Evolutionary conservation across 1,140 invertebrate genomes (phyloP).

Genomic region (Anastrepha obliqua): DNA sequence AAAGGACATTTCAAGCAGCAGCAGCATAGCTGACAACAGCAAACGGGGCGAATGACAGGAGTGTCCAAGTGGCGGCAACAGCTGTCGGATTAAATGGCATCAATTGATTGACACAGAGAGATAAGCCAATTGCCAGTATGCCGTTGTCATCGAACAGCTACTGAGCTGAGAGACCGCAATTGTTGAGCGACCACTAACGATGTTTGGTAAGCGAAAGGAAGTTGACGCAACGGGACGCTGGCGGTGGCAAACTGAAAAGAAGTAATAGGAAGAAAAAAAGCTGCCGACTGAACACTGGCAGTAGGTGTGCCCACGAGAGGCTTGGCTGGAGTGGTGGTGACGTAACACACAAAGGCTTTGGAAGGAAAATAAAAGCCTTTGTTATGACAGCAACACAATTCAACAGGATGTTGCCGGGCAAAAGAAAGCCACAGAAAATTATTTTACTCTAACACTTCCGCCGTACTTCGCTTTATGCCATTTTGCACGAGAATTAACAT

Average conservation of each 20-base stretch:
- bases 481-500: slow-evolving; percentile 18
- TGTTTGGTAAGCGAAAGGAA: slow-evolving; percentile 10
- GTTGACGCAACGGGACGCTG: background rate
- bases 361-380: slow-evolving; percentile 5
- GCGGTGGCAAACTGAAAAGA: too few species aligned
- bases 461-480: background rate
- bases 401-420: slow-evolving; percentile 5
- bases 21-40: slow-evolving; percentile 15
- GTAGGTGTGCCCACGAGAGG: too few species aligned
- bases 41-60: background rate
- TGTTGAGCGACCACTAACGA: slow-evolving; percentile 44
- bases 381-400: slow-evolving; percentile 40
- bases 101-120: slow-evolving; percentile 45
- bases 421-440: slow-evolving; percentile 14
- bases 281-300: too few species aligned
- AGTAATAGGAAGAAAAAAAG: too few species aligned
- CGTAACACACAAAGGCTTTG: slow-evolving; percentile 18
- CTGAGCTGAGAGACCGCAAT: background rate
- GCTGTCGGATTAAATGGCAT: slow-evolving; percentile 52
- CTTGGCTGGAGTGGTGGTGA: background rate
- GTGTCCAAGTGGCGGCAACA: slow-evolving; percentile 41
- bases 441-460: slow-evolving; percentile 21
- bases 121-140: slow-evolving; percentile 46
- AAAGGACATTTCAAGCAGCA: background rate
- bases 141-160: background rate